A percentile compares a stretch with the other conserved stretches of the same genome.
Evolutionary conservation across 2,113 vertebrate species (phyloP).

Genomic region (Tautogolabrus adspersus): DNA sequence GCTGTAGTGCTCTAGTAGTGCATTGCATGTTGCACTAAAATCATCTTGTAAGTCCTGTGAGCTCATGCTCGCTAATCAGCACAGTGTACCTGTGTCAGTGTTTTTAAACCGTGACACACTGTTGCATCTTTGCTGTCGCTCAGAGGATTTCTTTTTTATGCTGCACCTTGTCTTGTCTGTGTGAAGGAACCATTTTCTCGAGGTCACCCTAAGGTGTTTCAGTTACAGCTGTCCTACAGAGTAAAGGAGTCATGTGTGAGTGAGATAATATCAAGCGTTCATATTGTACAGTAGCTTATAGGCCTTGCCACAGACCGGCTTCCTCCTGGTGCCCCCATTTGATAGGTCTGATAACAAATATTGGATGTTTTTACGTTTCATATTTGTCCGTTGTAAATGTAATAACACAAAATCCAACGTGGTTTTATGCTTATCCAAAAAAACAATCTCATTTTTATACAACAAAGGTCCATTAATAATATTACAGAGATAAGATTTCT

Average conservation of each 20-base stretch:
- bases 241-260: slow-evolving; percentile 43
- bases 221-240: slow-evolving; percentile 24
- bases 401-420: too few relatives aligned
- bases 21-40: background rate
- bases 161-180: background rate
- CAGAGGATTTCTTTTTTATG: too few relatives aligned
- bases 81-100: too few relatives aligned
- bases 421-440: too few relatives aligned
- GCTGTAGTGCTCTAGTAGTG: background rate
- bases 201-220: slow-evolving; percentile 35
- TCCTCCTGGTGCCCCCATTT: slow-evolving; percentile 4
- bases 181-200: slow-evolving; percentile 15
- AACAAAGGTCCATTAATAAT: too few relatives aligned
- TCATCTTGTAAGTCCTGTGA: background rate
- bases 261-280: background rate
- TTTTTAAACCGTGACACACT: too few relatives aligned
- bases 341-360: slow-evolving; percentile 11
- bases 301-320: background rate
- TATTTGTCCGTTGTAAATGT: too few relatives aligned
- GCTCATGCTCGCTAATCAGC: background rate
- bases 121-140: background rate
- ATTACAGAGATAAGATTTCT: background rate
- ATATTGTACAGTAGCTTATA: slow-evolving; percentile 4
- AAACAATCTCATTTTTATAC: too few relatives aligned
- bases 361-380: too few relatives aligned